Conservation (phyloP, 92 coral and sea anemone species). For the Porites divaricata region DNA sequence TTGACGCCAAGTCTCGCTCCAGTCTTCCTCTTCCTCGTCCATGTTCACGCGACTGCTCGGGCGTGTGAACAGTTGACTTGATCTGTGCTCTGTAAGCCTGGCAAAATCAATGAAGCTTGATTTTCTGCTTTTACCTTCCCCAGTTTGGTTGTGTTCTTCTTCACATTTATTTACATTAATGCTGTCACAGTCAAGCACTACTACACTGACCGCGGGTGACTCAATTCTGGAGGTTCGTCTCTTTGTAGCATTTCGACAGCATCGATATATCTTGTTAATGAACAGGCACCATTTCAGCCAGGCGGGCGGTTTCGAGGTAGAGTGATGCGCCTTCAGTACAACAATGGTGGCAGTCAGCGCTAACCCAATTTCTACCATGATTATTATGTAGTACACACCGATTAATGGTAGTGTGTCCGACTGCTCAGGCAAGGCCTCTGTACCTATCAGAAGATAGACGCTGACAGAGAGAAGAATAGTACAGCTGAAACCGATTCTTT, state of each 20-base stretch:
- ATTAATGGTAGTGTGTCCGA: constrained; percentile 82
- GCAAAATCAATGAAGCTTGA: not conserved
- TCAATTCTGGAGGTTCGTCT: not conserved
- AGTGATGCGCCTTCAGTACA: constrained; percentile 55
- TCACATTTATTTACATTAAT: not conserved
- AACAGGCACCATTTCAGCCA: constrained; percentile 14
- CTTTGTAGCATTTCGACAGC: not conserved
- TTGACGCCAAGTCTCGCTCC: constrained; percentile 8
- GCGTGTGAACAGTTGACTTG: not conserved
- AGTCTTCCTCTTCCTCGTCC: not conserved
- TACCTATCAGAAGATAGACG: constrained; percentile 75
- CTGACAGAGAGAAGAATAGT: constrained; percentile 79
- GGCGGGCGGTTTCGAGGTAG: constrained; percentile 45
- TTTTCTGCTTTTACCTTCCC: not conserved
- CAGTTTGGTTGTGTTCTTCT: not conserved
- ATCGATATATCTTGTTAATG: constrained; percentile 1
- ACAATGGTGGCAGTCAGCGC: constrained; percentile 71
- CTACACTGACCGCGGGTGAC: not conserved
- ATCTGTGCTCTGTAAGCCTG: not conserved
- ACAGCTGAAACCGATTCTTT: constrained; percentile 76
- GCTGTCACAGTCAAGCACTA: constrained; percentile 6
- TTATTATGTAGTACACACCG: constrained; percentile 66
- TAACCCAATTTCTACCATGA: constrained; percentile 69
- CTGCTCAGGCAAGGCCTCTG: constrained; percentile 79
- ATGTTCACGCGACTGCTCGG: not conserved